Evolutionary conservation across 35 echinoderm and acorn worm genomes (phyloP), one percentile per base, ranked within the genome.

Genomic region (Apostichopus parvimensis): DNA sequence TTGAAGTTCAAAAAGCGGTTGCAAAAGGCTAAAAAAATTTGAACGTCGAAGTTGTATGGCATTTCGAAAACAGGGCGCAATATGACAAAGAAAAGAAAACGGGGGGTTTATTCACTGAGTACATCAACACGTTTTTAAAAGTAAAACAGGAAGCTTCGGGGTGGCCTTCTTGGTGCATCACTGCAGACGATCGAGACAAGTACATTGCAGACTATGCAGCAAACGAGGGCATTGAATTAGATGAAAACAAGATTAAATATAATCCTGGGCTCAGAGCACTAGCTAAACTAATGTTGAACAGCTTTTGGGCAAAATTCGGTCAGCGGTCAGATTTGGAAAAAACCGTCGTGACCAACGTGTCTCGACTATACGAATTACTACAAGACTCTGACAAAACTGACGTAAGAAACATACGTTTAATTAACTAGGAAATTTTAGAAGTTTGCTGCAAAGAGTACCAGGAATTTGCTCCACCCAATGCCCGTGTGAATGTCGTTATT

Each of bases 261-360:
- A 95, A 95, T 68, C 88, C 88, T 8, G 96, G 93, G 25, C 77
- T 95, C 20, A 77, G 96, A 52, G 77, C 93, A 0, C 73, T 95
- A 2, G 72, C 88, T 20, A 98, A 98, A 86, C 65, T 93, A 0
- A 87, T 90, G 54, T 14, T 95, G 11, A 97, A 97, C 68, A 65
- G 24, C 52, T 88, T 98, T 78, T 77, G 62, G 81, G 62, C 6
- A n/a, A 98, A 95, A 34, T 93, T 98, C 56, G 95, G 91, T n/a
- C 96, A 93, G 81, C 73, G 96, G 54, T 61, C 59, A 15, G 93
- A 93, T 72, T 61, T 98, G 11, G 55, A 79, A 20, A 73, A 93
- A 82, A 92, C 80, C 11, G 62, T 92, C 6, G 10, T 93, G 1
- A 82, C 66, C 5, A 80, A 94, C 8, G 82, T 94, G 18, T 81